Base-by-base conservation (phyloP, 2,888 invertebrate species). In the Andrena camellia region DNA sequence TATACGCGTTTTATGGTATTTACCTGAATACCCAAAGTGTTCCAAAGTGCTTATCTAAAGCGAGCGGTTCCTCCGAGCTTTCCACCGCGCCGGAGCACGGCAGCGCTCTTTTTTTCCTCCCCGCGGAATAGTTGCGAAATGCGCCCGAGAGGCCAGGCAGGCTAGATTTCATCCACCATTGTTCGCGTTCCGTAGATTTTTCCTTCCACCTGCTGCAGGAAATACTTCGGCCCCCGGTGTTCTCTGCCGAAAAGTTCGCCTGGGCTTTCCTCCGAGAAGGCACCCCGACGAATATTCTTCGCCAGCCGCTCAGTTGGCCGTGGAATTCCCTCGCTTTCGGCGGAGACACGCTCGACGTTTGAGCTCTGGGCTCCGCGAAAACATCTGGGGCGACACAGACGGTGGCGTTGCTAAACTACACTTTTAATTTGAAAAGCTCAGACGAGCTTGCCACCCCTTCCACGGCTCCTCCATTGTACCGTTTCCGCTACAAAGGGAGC, bases 401-500 rank as follows among this genome's bases (percentile, higher is more conserved):
- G 81, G 83, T 81, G 81, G 74, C 77, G 83, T 84, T 83, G 86
- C 87, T 91, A 90, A 89, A 89, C 88, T 90, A 90, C 86, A 90
- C 88, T 89, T 92, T 92, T 91, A 91, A 92, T 92, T 91, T 89
- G 88, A 86, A 87, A 89, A 89, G 89, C 86, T 88, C 86, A 88
- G 88, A 90, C 89, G 82, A 82, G 81, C 76, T 81, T 70, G 77
- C 62, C 50, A 10, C 54, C 66, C 69, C 64, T 50, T 31, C 76
- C 83, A 13, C 42, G 52, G 17, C 33, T 60, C 62, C 86, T 76
- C 88, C 87, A 90, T 90, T 92, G 90, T 91, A 81, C 87, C 84
- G 77, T 87, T 87, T 86, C 35, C 71, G 85, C 78, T 88, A 90
- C 88, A 90, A 91, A 91, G 90, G 90, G 88, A 86, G 85, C 87